A percentile compares a stretch with the other conserved stretches of the same genome.
phyloP scores from a whole-genome alignment of 2,797 vertebrate species.

The Periparus ater region DNA sequence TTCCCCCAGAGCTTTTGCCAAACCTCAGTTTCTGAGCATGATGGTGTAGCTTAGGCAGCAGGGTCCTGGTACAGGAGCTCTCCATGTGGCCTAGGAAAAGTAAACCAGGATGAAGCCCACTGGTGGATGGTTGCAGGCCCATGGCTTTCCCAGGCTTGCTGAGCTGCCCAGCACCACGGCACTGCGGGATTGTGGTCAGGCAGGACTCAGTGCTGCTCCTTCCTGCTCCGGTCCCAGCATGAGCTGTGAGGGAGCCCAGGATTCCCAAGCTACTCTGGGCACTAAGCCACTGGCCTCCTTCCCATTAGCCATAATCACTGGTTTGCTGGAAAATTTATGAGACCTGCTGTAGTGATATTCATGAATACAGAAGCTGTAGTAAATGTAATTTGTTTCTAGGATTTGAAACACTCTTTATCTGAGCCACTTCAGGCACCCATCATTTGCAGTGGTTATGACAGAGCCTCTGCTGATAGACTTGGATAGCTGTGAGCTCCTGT shows the following conservation, averaged over 20 bases:
- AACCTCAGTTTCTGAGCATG: background rate
- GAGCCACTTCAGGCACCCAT: background rate
- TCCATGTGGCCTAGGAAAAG: background rate
- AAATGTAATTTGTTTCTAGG: constrained; percentile 12
- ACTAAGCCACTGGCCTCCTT: constrained; percentile 52
- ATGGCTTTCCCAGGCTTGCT: background rate
- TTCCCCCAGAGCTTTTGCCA: background rate
- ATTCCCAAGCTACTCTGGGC: constrained; percentile 41
- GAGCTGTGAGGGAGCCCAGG: background rate
- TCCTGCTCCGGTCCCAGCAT: background rate
- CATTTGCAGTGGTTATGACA: background rate
- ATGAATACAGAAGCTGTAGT: constrained; percentile 7
- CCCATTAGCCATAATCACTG: constrained; percentile 37
- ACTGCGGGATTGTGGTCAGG: background rate
- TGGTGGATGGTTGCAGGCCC: background rate
- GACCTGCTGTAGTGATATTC: constrained; percentile 7
- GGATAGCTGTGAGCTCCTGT: background rate
- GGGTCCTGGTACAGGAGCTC: background rate
- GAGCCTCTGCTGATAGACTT: background rate
- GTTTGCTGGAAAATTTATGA: constrained; percentile 48
- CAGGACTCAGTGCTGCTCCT: background rate
- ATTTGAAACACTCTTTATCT: constrained; percentile 5
- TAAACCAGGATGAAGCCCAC: background rate
- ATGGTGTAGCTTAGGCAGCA: background rate
- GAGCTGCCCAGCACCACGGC: background rate